A percentile compares a stretch with the other conserved stretches of the same genome.
Conservation (phyloP, 2,113 vertebrate genomes). For the Ptilonorhynchus violaceus region DNA sequence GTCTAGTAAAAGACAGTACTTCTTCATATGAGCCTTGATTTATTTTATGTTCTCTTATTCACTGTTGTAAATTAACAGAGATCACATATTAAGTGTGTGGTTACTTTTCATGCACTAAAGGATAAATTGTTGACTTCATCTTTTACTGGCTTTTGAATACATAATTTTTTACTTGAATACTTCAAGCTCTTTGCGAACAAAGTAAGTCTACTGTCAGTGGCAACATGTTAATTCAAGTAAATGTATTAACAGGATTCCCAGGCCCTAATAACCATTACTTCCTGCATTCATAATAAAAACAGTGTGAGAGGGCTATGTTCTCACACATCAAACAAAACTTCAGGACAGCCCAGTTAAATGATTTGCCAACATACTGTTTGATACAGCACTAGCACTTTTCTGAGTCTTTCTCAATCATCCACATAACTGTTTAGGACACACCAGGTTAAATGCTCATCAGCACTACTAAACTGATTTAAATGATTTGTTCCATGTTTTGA, state of each 20-base stretch:
- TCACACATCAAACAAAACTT: constrained; percentile 49
- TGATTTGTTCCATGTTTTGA: not conserved
- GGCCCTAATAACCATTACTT: constrained; percentile 45
- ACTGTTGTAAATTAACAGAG: not conserved
- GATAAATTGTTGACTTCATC: not conserved
- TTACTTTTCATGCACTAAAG: not conserved
- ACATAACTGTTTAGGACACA: not conserved
- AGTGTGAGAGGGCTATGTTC: constrained; percentile 30
- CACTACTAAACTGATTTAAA: not conserved
- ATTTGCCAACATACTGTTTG: not conserved
- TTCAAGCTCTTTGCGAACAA: not conserved
- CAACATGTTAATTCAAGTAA: constrained; percentile 29
- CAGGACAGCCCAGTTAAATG: constrained; percentile 22
- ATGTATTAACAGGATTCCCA: constrained; percentile 30
- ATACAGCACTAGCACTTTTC: not conserved
- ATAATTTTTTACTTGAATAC: not conserved
- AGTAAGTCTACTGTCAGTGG: not conserved
- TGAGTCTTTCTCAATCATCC: not conserved
- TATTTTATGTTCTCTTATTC: not conserved
- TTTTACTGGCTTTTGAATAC: not conserved
- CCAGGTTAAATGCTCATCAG: not conserved
- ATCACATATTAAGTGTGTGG: not conserved
- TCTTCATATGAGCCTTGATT: not conserved
- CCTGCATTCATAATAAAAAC: constrained; percentile 44
- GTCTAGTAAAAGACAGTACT: not conserved